A percentile compares a stretch with the other conserved stretches of the same genome.
These are phyloP conservation scores for Solea senegalensis DNA, from an alignment of 2,113 vertebrate genomes.

Conservation along the genomic window DNA sequence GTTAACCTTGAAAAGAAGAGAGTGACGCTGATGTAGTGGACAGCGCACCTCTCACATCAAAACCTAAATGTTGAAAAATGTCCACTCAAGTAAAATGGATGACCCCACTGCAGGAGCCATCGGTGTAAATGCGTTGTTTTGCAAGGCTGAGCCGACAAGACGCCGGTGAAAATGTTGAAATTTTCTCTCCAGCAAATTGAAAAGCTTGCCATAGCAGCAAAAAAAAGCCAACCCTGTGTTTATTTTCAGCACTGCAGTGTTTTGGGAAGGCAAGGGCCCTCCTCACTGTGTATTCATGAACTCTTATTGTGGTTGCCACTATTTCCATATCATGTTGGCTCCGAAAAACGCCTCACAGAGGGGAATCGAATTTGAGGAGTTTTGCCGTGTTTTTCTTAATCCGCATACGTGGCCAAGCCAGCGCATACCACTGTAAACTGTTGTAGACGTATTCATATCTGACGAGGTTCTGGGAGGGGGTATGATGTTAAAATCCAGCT, in stretches of 20 bases:
- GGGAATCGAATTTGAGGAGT: slow-evolving; percentile 60
- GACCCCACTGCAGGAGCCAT: slow-evolving; percentile 41
- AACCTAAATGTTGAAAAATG: slow-evolving; percentile 79
- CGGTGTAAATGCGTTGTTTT: slow-evolving; percentile 69
- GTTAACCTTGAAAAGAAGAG: slow-evolving; percentile 71
- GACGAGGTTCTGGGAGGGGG: slow-evolving; percentile 50
- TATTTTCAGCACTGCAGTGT: slow-evolving; percentile 65
- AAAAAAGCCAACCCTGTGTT: slow-evolving; percentile 37
- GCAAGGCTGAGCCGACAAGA: slow-evolving; percentile 60
- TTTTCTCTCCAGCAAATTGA: slow-evolving; percentile 50
- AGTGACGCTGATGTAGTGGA: slow-evolving; percentile 74
- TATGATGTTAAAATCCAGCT: slow-evolving; percentile 57
- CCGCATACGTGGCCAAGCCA: slow-evolving; percentile 60
- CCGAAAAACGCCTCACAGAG: slow-evolving; percentile 42
- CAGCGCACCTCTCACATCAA: slow-evolving; percentile 56
- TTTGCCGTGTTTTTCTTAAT: slow-evolving; percentile 71
- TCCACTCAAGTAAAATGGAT: slow-evolving; percentile 74
- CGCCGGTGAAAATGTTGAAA: slow-evolving; percentile 53
- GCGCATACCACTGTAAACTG: slow-evolving; percentile 51
- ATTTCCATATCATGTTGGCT: slow-evolving; percentile 59
- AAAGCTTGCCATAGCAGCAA: slow-evolving; percentile 44
- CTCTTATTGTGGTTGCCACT: slow-evolving; percentile 63
- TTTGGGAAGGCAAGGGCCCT: slow-evolving; percentile 47
- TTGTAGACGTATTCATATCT: slow-evolving; percentile 66
- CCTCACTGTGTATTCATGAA: slow-evolving; percentile 67